Evolutionary conservation across 2,113 vertebrate species (phyloP).

Genomic region (Myotis yumanensis): DNA sequence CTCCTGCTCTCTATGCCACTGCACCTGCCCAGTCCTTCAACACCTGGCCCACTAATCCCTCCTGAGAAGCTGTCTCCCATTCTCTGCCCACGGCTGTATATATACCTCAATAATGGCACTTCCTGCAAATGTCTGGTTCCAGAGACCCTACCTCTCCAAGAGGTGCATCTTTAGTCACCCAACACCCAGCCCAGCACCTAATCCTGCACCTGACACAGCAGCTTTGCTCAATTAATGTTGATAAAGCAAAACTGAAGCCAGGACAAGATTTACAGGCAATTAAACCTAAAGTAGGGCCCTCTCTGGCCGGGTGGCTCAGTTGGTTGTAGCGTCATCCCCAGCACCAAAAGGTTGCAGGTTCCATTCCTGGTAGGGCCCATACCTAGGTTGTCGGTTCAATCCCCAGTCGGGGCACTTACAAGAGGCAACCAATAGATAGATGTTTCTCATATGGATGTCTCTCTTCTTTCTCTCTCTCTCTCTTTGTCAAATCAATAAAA

Average conservation of each 20-base stretch:
- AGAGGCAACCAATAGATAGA: background rate
- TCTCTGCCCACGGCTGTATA: background rate
- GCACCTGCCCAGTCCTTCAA: background rate
- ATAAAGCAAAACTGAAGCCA: background rate
- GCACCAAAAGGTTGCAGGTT: background rate
- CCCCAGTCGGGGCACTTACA: background rate
- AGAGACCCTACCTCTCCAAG: background rate
- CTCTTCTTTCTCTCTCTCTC: background rate
- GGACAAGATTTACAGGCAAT: background rate
- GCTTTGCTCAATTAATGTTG: background rate
- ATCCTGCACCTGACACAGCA: background rate
- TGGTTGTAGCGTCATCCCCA: background rate
- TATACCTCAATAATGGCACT: background rate
- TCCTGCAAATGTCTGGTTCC: background rate
- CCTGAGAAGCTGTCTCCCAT: background rate
- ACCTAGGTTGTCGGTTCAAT: background rate
- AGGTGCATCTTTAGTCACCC: background rate
- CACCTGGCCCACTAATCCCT: background rate
- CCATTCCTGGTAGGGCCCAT: background rate
- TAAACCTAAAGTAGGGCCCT: background rate
- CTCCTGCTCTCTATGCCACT: too few relatives aligned
- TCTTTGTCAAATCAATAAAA: background rate
- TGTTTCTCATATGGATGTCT: background rate
- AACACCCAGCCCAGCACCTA: background rate
- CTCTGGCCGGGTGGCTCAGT: background rate